Conservation (phyloP, 2,797 vertebrate genomes). For the Antrozous pallidus region DNA sequence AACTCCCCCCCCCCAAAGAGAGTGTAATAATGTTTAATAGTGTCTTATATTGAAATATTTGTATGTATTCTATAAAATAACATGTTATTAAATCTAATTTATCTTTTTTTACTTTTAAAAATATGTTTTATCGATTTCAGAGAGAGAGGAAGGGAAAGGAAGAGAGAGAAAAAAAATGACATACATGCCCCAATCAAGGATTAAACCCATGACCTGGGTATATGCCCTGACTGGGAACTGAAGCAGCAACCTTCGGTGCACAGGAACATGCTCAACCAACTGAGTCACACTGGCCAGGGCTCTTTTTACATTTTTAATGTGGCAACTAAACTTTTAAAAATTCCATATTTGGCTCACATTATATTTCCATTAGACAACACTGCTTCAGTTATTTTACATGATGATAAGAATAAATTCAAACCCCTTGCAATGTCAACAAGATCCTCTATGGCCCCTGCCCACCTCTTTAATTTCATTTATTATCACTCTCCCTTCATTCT, state of each 20-base stretch:
- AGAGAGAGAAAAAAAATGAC: background rate
- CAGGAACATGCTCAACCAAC: background rate
- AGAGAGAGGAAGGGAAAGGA: background rate
- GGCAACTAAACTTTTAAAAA: background rate
- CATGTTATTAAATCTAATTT: background rate
- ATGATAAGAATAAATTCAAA: background rate
- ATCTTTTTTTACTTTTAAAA: background rate
- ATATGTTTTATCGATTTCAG: background rate
- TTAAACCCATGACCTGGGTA: background rate
- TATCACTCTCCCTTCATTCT: background rate
- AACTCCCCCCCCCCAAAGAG: background rate
- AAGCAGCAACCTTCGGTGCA: background rate
- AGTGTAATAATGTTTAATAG: slow-evolving; percentile 36
- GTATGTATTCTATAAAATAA: background rate
- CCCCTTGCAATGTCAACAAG: background rate
- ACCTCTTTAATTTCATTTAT: background rate
- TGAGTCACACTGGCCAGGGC: background rate
- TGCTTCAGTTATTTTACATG: background rate
- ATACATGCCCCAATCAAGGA: background rate
- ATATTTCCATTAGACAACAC: background rate
- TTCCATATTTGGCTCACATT: background rate
- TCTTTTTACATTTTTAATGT: background rate
- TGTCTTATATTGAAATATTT: background rate
- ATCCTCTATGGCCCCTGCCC: background rate
- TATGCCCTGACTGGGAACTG: background rate